A percentile compares a stretch with the other conserved stretches of the same genome.
phyloP scores from a whole-genome alignment of 2,113 vertebrate genomes.

The Salvelinus fontinalis region DNA sequence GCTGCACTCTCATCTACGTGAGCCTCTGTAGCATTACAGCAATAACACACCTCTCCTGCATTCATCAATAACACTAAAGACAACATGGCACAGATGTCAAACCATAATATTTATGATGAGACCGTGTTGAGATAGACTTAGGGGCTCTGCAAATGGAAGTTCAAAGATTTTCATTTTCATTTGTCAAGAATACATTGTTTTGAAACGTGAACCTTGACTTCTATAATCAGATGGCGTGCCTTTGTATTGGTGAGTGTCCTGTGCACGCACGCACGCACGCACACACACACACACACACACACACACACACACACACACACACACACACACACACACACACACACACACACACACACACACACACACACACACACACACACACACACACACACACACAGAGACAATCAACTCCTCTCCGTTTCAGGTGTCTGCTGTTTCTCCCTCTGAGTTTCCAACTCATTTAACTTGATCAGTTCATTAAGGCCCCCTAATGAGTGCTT shows the following conservation, averaged over 20 bases:
- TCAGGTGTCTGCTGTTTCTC: neutral
- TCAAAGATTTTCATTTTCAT: neutral
- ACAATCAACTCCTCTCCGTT: neutral
- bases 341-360: neutral
- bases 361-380: too few species aligned
- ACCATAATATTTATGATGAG: neutral
- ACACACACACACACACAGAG: neutral
- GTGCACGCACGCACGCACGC: neutral
- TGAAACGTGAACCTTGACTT: neutral
- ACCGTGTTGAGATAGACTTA: neutral
- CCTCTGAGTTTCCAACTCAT: neutral
- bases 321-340: neutral
- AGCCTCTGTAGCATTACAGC: neutral
- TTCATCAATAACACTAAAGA: too few species aligned
- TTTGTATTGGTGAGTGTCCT: neutral
- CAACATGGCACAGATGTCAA: neutral
- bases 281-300: neutral
- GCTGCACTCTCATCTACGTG: too few species aligned
- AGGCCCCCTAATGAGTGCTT: constrained; percentile 10
- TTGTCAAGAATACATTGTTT: neutral
- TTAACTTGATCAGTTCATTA: constrained; percentile 14
- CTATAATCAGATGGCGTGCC: neutral
- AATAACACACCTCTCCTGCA: neutral
- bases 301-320: neutral
- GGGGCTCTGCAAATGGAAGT: neutral